phyloP scores from a whole-genome alignment of 2,888 invertebrate genomes.

The Troides oblongomaculatus region DNA sequence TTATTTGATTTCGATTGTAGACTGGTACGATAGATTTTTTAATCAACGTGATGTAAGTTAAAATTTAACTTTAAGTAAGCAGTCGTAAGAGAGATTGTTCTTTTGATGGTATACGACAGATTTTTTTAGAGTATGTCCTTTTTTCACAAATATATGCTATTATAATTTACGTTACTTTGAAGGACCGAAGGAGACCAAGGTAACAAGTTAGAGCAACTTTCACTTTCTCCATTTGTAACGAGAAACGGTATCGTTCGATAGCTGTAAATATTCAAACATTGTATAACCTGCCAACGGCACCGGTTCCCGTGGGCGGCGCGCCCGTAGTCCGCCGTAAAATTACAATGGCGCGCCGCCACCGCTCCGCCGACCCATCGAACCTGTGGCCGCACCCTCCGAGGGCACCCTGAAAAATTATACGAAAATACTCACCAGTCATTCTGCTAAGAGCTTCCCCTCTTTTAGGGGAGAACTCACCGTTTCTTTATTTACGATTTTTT shows the following conservation, averaged over 20 bases:
- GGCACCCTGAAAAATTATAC: slow-evolving; percentile 56
- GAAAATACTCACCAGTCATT: slow-evolving; percentile 53
- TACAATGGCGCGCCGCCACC: slow-evolving; percentile 35
- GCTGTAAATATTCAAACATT: too few relatives aligned
- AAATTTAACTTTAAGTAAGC: too few relatives aligned
- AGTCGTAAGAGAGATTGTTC: too few relatives aligned
- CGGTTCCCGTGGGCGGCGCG: slow-evolving; percentile 4
- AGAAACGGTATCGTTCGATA: neutral
- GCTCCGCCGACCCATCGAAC: slow-evolving; percentile 31
- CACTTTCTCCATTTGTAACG: neutral
- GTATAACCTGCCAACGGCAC: slow-evolving; percentile 2
- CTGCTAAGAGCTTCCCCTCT: slow-evolving; percentile 38
- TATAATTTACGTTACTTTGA: too few relatives aligned
- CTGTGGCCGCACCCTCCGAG: slow-evolving; percentile 31
- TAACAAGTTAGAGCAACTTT: too few relatives aligned
- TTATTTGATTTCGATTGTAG: too few relatives aligned
- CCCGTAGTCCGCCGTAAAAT: slow-evolving; percentile 31
- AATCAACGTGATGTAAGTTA: too few relatives aligned
- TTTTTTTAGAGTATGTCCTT: too few relatives aligned
- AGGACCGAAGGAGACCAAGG: too few relatives aligned
- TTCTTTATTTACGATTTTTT: slow-evolving; percentile 10
- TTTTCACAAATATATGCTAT: too few relatives aligned
- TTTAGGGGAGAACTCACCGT: slow-evolving; percentile 11
- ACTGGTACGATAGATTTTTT: too few relatives aligned
- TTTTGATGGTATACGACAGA: too few relatives aligned